phyloP scores from a whole-genome alignment of 2,888 invertebrate genomes.

The Norana najaformis region DNA sequence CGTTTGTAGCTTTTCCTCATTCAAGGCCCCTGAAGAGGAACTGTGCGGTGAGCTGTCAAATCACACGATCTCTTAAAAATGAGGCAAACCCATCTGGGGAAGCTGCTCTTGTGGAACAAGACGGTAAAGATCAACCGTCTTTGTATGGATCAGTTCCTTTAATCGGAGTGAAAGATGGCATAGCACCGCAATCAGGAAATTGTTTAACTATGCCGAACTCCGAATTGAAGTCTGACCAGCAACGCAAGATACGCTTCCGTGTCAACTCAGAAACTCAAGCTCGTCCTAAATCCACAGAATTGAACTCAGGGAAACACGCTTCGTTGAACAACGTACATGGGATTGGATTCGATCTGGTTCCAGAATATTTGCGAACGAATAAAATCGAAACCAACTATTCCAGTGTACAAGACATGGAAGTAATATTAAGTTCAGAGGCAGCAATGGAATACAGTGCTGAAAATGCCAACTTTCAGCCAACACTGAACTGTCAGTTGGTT shows the following conservation, averaged over 20 bases:
- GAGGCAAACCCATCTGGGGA: not conserved
- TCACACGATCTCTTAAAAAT: not conserved
- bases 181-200: not conserved
- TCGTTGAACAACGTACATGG: not conserved
- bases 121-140: not conserved
- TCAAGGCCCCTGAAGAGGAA: not conserved
- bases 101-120: not conserved
- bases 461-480: not conserved
- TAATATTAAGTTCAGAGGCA: constrained; percentile 26
- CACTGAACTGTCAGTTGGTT: not conserved
- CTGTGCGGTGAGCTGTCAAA: not conserved
- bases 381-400: not conserved
- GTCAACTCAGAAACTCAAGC: not conserved
- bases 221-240: not conserved
- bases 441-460: not conserved
- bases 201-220: not conserved
- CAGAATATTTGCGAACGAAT: not conserved
- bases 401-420: constrained; percentile 23
- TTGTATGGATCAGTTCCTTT: not conserved
- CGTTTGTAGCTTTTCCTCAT: not conserved
- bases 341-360: not conserved
- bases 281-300: not conserved
- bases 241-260: not conserved
- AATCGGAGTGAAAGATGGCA: not conserved
- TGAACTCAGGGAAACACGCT: not conserved